Percentiles rank a stretch among this genome's conserved stretches.
Evolutionary conservation across 2,888 invertebrate genomes (phyloP).

Genomic region (Sinopyrophorus schimmeli): DNA sequence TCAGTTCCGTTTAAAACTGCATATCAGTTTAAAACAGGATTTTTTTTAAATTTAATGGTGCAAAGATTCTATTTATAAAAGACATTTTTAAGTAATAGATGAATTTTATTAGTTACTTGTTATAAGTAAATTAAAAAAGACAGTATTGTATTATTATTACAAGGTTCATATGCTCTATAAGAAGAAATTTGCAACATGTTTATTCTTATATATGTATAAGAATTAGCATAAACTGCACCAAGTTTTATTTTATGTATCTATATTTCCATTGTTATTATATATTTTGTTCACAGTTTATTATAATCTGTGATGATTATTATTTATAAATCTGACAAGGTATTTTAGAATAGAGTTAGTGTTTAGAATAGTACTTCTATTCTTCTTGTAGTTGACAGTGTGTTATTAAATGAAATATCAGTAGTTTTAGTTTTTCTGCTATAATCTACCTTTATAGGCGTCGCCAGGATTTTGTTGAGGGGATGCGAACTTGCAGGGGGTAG

Average conservation of each 20-base stretch:
- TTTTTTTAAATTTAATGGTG: slow-evolving; percentile 20
- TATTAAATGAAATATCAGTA: slow-evolving; percentile 44
- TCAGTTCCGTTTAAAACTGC: no score
- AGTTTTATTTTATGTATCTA: slow-evolving; percentile 22
- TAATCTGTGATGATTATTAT: slow-evolving; percentile 49
- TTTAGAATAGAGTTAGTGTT: slow-evolving; percentile 39
- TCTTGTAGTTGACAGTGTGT: slow-evolving; percentile 49
- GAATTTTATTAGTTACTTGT: slow-evolving; percentile 17
- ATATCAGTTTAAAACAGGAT: background rate
- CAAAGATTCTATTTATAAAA: slow-evolving; percentile 19
- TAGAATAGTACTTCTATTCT: slow-evolving; percentile 42
- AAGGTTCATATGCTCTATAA: slow-evolving; percentile 7
- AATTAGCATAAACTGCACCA: slow-evolving; percentile 7
- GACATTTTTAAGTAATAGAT: slow-evolving; percentile 21
- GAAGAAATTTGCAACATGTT: background rate
- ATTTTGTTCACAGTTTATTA: slow-evolving; percentile 45
- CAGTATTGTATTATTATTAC: slow-evolving; percentile 41
- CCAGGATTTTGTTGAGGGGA: no score
- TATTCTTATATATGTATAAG: slow-evolving; percentile 1
- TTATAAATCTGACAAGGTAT: slow-evolving; percentile 47
- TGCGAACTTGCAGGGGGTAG: no score
- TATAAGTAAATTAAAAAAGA: slow-evolving; percentile 36
- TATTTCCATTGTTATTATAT: slow-evolving; percentile 32
- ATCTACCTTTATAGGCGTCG: no score
- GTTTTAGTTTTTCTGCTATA: no score